Base-by-base conservation (phyloP, 2,113 vertebrate species). In the Tachysurus fulvidraco region DNA sequence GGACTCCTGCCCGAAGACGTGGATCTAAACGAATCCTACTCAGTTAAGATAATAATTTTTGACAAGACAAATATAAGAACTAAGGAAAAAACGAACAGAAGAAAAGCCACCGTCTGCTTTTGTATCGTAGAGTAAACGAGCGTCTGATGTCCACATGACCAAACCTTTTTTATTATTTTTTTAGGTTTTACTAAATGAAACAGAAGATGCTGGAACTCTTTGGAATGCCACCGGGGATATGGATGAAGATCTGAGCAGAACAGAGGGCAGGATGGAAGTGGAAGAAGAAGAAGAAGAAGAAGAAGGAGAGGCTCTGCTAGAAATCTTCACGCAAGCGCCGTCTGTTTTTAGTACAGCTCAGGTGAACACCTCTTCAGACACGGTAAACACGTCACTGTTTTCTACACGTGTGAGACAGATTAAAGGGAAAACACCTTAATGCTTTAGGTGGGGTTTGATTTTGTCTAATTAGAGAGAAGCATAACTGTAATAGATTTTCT, bases 181-280 rank as follows among this genome's bases (percentile, higher is more conserved):
- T 52, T 84, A 95, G 95, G 92, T 90, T 46, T 79, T 59, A 57
- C 81, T 91, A 14, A 92, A 91, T 89, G 89, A 89, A 86, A 90
- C 89, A 0, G 79, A 86, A 80, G 92, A 92, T 28, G 81, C 44
- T 71, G 87, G 81, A 0, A 90, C 88, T 1, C 28, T 81, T 44
- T 91, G 89, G 92, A 89, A 76, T 4, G 0, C 87, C 12, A 76
- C 81, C 0, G n/a, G 62, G 67, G 74, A 84, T 0, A 17, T 62
- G 55, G 84, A 89, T 13, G 54, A 13, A 23, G 81, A 91, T 11
- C 46, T 81, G 0, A 80, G 69, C 71, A 67, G 17, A 44, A 88
- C n/a, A 64, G 85, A 89, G 17, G 30, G 52, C 28, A 89, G 80
- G n/a, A 30, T 89, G 16, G 89, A 85, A 6, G 89, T 52, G 46